Base-by-base conservation (phyloP, 1,140 invertebrate species). In the Pentalonia nigronervosa region DNA sequence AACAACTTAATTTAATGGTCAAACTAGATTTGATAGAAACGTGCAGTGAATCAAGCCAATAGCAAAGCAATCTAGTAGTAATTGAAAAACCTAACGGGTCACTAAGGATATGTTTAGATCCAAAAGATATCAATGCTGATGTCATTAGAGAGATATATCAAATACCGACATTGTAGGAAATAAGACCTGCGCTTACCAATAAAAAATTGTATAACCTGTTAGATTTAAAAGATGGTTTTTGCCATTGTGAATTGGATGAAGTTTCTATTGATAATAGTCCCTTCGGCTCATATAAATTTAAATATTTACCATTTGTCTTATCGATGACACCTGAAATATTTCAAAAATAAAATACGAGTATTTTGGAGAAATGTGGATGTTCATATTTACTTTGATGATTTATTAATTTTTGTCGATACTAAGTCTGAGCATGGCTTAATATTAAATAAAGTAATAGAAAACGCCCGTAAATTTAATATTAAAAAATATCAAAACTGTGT, bases 231-330 rank as follows among this genome's bases (percentile, higher is more conserved):
- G 93, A 94, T 93, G 93, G 93, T 23, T 94, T 94, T 94, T 94
- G 83, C 36, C 94, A 94, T 47, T 36, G 94, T 0, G 23, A 48
- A 2, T 76, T 94, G 93, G 89, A 94, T 93, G 86, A 94, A 45
- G 60, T 81, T 41, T 90, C 60, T 36, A 91, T 90, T 30, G 94
- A 94, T 91, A 91, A 36, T 23, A 94, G 87, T 9, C 93, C 94
- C 20, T 94, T 94, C 94, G 95, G 95, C 7, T 90, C 94, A 45
- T 95, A 95, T 93, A 93, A 94, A 25, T 95, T 94, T 94, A 48
- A 94, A 2, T 81, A 95, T n/a, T 90, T 95, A 48, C 95, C 95
- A 41, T 95, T 95, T 94, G 95, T 95, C 20, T 89, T 95, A 11
- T 91, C 67, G 81, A 89, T 90, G 30, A 91, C 94, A 81, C 94